phyloP scores from a whole-genome alignment of 2,113 vertebrate genomes.

The Dascyllus trimaculatus region DNA sequence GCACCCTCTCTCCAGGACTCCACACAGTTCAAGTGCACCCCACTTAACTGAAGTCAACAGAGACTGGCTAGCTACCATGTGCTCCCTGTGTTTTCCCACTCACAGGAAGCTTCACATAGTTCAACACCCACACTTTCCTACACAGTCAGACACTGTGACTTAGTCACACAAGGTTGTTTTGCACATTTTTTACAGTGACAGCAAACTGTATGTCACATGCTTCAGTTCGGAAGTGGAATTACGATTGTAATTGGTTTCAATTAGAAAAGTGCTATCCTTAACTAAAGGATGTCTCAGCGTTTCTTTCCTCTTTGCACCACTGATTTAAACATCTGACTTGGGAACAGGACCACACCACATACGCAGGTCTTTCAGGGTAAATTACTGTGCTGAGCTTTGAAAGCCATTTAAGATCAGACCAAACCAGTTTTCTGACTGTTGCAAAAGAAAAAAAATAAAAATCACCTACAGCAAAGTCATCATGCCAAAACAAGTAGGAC shows the following conservation, averaged over 20 bases:
- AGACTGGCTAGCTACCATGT: slow-evolving; percentile 45
- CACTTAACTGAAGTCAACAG: slow-evolving; percentile 51
- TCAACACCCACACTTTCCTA: slow-evolving; percentile 77
- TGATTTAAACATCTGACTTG: slow-evolving; percentile 22
- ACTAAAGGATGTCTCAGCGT: slow-evolving; percentile 16
- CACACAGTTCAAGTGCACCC: slow-evolving; percentile 30
- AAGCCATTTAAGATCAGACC: slow-evolving; percentile 73
- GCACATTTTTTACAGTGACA: slow-evolving; percentile 41
- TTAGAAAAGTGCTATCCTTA: not conserved
- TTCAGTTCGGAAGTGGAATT: slow-evolving; percentile 23
- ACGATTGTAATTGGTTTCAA: slow-evolving; percentile 23
- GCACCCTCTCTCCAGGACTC: slow-evolving; percentile 21
- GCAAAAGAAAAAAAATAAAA: slow-evolving; percentile 56
- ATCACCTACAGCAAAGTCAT: slow-evolving; percentile 82
- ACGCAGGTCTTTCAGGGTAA: slow-evolving; percentile 37
- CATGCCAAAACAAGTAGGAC: slow-evolving; percentile 87
- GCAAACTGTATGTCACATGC: slow-evolving; percentile 41
- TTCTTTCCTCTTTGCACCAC: not conserved
- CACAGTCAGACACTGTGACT: slow-evolving; percentile 61
- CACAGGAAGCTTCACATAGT: slow-evolving; percentile 71
- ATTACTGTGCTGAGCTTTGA: slow-evolving; percentile 31
- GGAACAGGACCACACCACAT: slow-evolving; percentile 20
- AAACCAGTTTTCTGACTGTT: slow-evolving; percentile 79
- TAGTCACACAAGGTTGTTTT: slow-evolving; percentile 60
- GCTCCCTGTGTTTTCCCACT: slow-evolving; percentile 68